phyloP scores from a whole-genome alignment of 2,888 invertebrate species.

The Diploptera punctata region DNA sequence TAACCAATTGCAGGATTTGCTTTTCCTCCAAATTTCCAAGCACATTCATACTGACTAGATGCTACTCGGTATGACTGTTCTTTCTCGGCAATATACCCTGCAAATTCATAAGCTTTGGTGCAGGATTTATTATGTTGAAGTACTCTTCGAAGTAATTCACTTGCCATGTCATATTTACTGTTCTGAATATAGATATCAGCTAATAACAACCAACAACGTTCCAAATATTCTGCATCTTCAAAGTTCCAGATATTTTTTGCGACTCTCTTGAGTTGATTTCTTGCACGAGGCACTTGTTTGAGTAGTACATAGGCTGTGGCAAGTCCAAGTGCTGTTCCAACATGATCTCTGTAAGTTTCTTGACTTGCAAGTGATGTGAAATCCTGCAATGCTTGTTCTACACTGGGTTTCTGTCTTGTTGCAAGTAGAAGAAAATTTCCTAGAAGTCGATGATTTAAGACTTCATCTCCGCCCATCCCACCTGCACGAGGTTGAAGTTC shows the following conservation, averaged over 20 bases:
- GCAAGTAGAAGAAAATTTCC: conserved; percentile 84
- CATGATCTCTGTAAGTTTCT: conserved; percentile 74
- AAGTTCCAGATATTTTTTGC: conserved; percentile 89
- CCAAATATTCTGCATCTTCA: conserved; percentile 95
- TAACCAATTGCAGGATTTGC: conserved; percentile 88
- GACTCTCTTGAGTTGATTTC: conserved; percentile 90
- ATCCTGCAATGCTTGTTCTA: conserved; percentile 85
- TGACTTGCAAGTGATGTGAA: conserved; percentile 74
- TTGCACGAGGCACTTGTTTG: conserved; percentile 90
- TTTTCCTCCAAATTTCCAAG: conserved; percentile 85
- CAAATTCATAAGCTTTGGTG: conserved; percentile 87
- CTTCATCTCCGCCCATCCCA: conserved; percentile 67
- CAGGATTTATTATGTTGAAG: conserved; percentile 87
- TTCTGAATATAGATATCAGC: conserved; percentile 86
- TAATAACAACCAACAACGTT: conserved; percentile 93
- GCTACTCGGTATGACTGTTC: conserved; percentile 90
- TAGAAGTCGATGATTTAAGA: conserved; percentile 72
- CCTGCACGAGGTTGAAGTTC: conserved; percentile 72
- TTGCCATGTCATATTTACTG: conserved; percentile 85
- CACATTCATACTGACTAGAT: conserved; percentile 79
- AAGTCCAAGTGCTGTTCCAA: conserved; percentile 85
- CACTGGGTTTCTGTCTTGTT: conserved; percentile 79
- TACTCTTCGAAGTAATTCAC: conserved; percentile 78
- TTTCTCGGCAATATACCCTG: conserved; percentile 88
- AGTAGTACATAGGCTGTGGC: conserved; percentile 84